Percentiles rank a stretch among this genome's conserved stretches.
Evolutionary conservation across 1,140 invertebrate species (phyloP).

Genomic region (Pogonognathellus flavescens): DNA sequence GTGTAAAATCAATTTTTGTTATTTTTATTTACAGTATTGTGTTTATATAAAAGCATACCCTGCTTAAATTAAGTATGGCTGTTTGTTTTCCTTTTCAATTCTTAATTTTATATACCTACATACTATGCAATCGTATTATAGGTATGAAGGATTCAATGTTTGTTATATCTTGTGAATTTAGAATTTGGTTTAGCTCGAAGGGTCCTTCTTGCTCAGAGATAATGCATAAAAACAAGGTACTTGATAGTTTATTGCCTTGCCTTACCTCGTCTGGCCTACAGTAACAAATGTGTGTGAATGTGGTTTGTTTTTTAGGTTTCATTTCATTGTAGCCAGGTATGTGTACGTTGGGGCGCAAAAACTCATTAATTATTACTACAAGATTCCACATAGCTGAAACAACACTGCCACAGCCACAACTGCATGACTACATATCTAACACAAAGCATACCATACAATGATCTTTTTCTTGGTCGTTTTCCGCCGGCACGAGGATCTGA

Average conservation of each 20-base stretch:
- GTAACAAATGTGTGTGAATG: slow-evolving; percentile 19
- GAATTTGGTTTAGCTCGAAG: background rate
- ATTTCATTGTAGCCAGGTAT: background rate
- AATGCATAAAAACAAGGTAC: slow-evolving; percentile 8
- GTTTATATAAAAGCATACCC: too few species aligned
- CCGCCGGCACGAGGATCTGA: slow-evolving; percentile 21
- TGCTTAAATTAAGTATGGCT: too few species aligned
- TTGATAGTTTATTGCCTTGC: slow-evolving; percentile 27
- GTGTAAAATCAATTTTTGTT: too few species aligned
- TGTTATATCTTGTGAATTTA: too few species aligned
- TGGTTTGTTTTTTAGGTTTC: background rate
- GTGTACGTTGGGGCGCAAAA: slow-evolving; percentile 26
- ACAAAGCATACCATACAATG: background rate
- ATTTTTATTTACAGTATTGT: too few species aligned
- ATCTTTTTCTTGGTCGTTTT: background rate
- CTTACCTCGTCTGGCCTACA: slow-evolving; percentile 16
- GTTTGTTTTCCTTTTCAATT: too few species aligned
- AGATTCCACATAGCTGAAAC: slow-evolving; percentile 30
- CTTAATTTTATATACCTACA: too few species aligned
- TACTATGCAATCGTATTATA: too few species aligned
- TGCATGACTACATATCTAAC: too few species aligned
- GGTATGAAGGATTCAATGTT: too few species aligned
- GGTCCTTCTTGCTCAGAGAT: background rate
- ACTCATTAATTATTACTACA: slow-evolving; percentile 26
- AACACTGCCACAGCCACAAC: background rate